A percentile compares a stretch with the other conserved stretches of the same genome.
Evolutionary conservation across 2,797 vertebrate genomes (phyloP).

Genomic region (Diplodus puntazzo): DNA sequence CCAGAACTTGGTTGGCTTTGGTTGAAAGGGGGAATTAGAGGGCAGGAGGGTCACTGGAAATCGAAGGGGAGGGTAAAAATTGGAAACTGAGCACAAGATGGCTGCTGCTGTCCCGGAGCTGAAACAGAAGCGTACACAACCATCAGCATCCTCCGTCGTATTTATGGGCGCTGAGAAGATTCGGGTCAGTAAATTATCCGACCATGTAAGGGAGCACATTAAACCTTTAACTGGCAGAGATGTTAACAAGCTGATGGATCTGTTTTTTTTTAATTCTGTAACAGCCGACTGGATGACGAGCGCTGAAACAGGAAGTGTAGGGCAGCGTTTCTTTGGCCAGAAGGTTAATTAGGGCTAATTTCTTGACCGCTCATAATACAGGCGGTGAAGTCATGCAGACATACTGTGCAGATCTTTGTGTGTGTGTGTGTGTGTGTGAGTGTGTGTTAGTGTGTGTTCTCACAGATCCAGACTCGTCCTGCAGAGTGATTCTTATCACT

Average conservation of each 20-base stretch:
- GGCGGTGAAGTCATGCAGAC: conserved; percentile 31
- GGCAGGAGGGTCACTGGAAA: no score
- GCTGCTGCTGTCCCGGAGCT: background rate
- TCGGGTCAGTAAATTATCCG: conserved; percentile 54
- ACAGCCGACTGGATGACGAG: background rate
- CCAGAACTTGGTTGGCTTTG: no score
- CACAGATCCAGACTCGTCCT: conserved; percentile 7
- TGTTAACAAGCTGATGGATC: conserved; percentile 70
- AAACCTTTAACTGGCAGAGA: conserved; percentile 54
- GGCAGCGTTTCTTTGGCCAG: conserved; percentile 12
- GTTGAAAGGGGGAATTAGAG: no score
- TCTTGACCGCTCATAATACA: conserved; percentile 15
- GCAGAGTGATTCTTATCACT: conserved; percentile 44
- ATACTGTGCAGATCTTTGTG: conserved; percentile 5
- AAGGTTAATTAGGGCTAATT: conserved; percentile 66
- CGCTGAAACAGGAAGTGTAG: background rate
- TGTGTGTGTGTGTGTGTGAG: no score
- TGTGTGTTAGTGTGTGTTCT: background rate
- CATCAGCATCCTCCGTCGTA: conserved; percentile 25
- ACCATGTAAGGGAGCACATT: conserved; percentile 26
- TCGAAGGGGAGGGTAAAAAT: no score
- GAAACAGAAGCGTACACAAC: conserved; percentile 4
- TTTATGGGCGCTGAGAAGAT: conserved; percentile 43
- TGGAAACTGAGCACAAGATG: no score
- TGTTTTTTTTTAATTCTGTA: conserved; percentile 20